Base-by-base conservation (phyloP, 1,140 invertebrate species). In the Dysdera silvatica region DNA sequence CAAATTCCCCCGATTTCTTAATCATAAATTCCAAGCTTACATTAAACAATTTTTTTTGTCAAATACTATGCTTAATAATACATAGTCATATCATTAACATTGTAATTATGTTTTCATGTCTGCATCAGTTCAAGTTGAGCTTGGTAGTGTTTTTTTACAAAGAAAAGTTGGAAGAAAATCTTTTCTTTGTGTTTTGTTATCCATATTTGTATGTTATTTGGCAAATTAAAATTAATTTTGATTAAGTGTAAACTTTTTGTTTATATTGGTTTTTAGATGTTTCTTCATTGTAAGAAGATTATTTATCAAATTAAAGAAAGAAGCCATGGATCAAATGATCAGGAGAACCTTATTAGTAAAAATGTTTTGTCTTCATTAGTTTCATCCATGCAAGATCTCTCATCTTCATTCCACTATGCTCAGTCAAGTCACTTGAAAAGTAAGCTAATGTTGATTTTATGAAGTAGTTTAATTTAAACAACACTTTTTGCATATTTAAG, bases 311-410 rank as follows among this genome's bases (percentile, higher is more conserved):
- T 95, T 47, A 72, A 61, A 70, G 61, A 77, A 28, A 79, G 83
- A 78, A 73, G 82, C 75, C 54, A 77, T 24, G 64, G 67, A 32
- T 62, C 64, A 3, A 67, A 60, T 56, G 60, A 66, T n/a, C 72
- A 76, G 56, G 91, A 95, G 74, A 83, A 84, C 67, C 83, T 83
- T 66, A 73, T 96, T 32, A 85, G 87, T 3, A 80, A 82, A 20
- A 95, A 91, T 76, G 90, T 93, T 18, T 83, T 91, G 4, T 79
- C 84, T 62, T 88, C 89, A 43, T 77, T 94, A 56, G 87, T 91
- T 0, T 79, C 85, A 4, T 83, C 84, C 18, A 75, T 95, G 16
- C 91, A 95, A 78, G 89, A 95, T 52, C 75, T 94, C 40, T 91
- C 89, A 7, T 74, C 83, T 10, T 83, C 82, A 52, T 95, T 94